These are phyloP conservation scores for Crax fasciolata DNA, from an alignment of 2,797 vertebrate genomes.

Conservation along the genomic window DNA sequence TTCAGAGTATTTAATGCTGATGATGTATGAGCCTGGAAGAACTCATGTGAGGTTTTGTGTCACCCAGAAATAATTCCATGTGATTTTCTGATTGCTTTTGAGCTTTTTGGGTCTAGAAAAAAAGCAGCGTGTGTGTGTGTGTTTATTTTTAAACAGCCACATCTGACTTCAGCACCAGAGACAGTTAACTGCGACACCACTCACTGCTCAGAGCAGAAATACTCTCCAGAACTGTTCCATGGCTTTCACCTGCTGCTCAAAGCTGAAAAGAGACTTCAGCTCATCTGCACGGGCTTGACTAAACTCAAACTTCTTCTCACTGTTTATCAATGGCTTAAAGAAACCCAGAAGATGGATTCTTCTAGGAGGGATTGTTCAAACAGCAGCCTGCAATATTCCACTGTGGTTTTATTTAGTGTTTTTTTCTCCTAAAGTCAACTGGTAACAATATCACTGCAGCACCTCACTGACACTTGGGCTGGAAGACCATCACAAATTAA, in stretches of 20 bases:
- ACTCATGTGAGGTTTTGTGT: background rate
- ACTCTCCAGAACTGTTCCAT: background rate
- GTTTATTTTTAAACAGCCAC: background rate
- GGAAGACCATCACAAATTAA: background rate
- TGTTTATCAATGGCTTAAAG: background rate
- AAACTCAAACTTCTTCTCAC: background rate
- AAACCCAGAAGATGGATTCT: background rate
- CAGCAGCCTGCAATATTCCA: background rate
- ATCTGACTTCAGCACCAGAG: background rate
- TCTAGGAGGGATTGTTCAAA: background rate
- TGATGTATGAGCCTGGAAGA: background rate
- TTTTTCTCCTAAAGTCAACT: background rate
- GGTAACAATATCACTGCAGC: background rate
- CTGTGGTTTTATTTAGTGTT: background rate
- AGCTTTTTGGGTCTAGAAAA: background rate
- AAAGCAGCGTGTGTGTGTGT: accelerated
- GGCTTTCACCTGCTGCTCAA: background rate
- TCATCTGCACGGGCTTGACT: constrained; percentile 27
- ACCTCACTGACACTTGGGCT: background rate
- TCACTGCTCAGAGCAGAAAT: background rate
- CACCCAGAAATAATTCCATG: background rate
- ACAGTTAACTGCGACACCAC: background rate
- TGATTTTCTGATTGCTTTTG: background rate
- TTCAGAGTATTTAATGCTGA: background rate
- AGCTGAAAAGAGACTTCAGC: background rate